Evolutionary conservation across 2,797 vertebrate species (phyloP), one percentile per base, ranked within the genome.

Genomic region (Enteromius unitaeniatus): DNA sequence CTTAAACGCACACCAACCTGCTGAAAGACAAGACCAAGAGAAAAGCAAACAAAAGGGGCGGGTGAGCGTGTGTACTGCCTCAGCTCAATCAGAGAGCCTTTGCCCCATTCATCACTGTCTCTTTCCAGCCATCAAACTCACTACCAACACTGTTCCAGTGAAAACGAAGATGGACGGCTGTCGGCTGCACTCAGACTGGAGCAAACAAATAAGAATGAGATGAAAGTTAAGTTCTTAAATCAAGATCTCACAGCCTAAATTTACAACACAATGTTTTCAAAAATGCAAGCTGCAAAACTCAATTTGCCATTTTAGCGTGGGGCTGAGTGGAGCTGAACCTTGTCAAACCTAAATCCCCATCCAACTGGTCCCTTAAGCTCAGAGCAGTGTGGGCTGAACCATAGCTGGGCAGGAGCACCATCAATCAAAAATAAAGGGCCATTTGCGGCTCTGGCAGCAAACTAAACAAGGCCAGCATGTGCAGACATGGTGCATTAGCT

Each of bases 51-150:
- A 92, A 91, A 93, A 1, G 83, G 84, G 76, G 87, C 84, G 86
- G 92, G 91, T 6, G 34, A 84, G 67, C 26, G 34, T 81, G 78
- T 10, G 17, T 81, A 91, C 91, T 85, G 86, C 81, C 86, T 89
- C 84, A 90, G 93, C 90, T 93, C 88, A 92, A 93, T 93, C 93
- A 93, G 89, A 79, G 88, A 93, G 85, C 81, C 87, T 53, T 81
- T 70, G 67, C 86, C 87, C 88, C 93, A 94, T 95, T 94, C 92
- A 94, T 95, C 94, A 93, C 90, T 91, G 93, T 93, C 92, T 91
- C 89, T 90, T 93, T 90, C 86, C 86, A 72, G 87, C 82, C 77
- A 80, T 87, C 84, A 86, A 60, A 75, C 70, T 76, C 72, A 75
- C 74, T 45, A 67, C 53, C 67, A 45, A 70, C 64, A 55, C 28